Evolutionary conservation across 2,797 vertebrate species (phyloP), one percentile per base, ranked within the genome.

Genomic region (Enteromius argenteus): DNA sequence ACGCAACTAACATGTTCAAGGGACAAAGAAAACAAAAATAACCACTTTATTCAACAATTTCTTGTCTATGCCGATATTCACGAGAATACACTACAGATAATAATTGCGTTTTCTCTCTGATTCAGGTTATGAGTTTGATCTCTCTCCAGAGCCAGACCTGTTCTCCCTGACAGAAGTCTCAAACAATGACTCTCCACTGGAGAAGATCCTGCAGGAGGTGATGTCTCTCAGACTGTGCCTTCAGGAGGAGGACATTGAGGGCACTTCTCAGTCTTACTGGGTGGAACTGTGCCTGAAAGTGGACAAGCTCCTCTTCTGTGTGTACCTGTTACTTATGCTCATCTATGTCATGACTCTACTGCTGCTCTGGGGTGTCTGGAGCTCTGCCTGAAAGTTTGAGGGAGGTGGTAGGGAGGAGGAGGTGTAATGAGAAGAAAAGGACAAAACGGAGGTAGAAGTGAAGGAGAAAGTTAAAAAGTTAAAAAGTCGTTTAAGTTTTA

Each of bases 341-440:
- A 35, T 95, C 73, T 97, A 96, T 6, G 53, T 94, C 0, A 5
- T 91, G 19, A 96, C 96, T 0, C 92, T 97, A 44, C 81, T 95
- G 77, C 89, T 95, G 56, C 94, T 97, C 30, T 97, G 97, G 97
- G 89, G 90, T 14, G 89, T 90, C 51, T 97, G 97, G 97, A 96
- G 96, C 85, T 90, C 92, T 2, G 88, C 87, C 85, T 95, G 89
- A 90, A 83, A 69, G 3, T 21, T 10, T 23, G 21, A 49, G 5
- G 5, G 4, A 10, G 53, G 15, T 35, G 27, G 13, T 39, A 17
- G 62, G 42, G 5, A 6, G 1, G 9, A 53, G 11, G 49, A 51
- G 35, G 3, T 15, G 37, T 32, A 46, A 46, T 5, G 56, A 80
- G 5, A 21, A 23, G 32, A 39, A 13, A 83, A 46, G 78, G 15